Evolutionary conservation across 23 tunicate genomes (phyloP).

Genomic region (Styela clava): DNA sequence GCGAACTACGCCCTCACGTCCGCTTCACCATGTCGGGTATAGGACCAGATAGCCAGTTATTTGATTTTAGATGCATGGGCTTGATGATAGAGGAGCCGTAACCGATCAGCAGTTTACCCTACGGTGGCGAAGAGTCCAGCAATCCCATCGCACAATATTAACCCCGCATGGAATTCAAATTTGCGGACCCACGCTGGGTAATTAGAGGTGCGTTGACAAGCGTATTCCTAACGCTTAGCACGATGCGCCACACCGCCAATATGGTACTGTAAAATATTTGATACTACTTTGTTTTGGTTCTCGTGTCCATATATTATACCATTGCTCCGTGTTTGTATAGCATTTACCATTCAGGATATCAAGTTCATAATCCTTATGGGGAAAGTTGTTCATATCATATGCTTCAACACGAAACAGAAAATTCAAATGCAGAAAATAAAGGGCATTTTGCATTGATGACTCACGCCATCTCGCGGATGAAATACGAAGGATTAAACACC

Average conservation of each 20-base stretch:
- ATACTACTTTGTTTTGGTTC: too few species aligned
- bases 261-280: too few species aligned
- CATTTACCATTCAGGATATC: not conserved
- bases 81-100: too few species aligned
- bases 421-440: conserved; percentile 1
- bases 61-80: too few species aligned
- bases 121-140: too few species aligned
- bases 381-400: conserved; percentile 1
- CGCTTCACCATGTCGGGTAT: not conserved
- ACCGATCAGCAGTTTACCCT: too few species aligned
- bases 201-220: not conserved
- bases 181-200: not conserved
- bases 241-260: too few species aligned
- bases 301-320: too few species aligned
- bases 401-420: not conserved
- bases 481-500: conserved; percentile 5
- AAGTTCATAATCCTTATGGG: not conserved
- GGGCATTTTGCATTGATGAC: not conserved
- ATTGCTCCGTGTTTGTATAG: too few species aligned
- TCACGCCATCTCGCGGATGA: conserved; percentile 16
- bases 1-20: too few species aligned
- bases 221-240: not conserved
- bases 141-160: too few species aligned
- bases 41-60: too few species aligned
- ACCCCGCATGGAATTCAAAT: not conserved